Evolutionary conservation across 2,888 invertebrate genomes (phyloP).

Genomic region (Acrobasis suavella): DNA sequence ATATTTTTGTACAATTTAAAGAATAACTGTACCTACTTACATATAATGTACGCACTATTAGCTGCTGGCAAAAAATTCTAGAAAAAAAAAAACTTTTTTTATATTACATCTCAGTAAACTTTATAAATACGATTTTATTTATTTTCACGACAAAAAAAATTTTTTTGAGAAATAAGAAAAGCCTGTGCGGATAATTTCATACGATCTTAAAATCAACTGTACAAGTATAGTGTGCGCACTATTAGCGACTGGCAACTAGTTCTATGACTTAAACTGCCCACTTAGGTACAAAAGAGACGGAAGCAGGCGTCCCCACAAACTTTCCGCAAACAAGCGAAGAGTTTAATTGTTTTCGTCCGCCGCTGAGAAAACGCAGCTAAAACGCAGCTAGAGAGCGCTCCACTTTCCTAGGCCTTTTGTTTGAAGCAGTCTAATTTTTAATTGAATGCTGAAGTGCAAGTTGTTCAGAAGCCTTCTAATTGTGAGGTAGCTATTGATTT

Average conservation of each 20-base stretch:
- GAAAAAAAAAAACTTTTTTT: too few relatives aligned
- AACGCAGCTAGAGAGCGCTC: slow-evolving; percentile 45
- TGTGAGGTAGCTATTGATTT: background rate
- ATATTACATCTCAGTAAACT: too few relatives aligned
- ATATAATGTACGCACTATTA: too few relatives aligned
- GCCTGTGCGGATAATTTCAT: too few relatives aligned
- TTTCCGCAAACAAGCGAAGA: slow-evolving; percentile 68
- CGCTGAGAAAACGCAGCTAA: slow-evolving; percentile 62
- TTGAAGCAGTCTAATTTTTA: slow-evolving; percentile 66
- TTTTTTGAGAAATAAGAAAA: too few relatives aligned
- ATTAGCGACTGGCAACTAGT: background rate
- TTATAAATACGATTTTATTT: too few relatives aligned
- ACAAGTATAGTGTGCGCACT: too few relatives aligned
- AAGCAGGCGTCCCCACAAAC: slow-evolving; percentile 63
- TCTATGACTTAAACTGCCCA: slow-evolving; percentile 35
- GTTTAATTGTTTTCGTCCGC: slow-evolving; percentile 76
- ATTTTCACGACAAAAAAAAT: too few relatives aligned
- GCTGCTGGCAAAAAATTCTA: too few relatives aligned
- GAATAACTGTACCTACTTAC: too few relatives aligned
- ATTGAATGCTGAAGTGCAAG: slow-evolving; percentile 49
- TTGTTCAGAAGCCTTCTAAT: slow-evolving; percentile 2
- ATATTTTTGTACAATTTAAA: too few relatives aligned
- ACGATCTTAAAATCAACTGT: too few relatives aligned
- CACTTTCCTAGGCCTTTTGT: slow-evolving; percentile 58
- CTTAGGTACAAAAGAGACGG: slow-evolving; percentile 64